Evolutionary conservation across 2,797 vertebrate species (phyloP), one percentile per base, ranked within the genome.

Genomic region (Chaetodon trifasciatus): DNA sequence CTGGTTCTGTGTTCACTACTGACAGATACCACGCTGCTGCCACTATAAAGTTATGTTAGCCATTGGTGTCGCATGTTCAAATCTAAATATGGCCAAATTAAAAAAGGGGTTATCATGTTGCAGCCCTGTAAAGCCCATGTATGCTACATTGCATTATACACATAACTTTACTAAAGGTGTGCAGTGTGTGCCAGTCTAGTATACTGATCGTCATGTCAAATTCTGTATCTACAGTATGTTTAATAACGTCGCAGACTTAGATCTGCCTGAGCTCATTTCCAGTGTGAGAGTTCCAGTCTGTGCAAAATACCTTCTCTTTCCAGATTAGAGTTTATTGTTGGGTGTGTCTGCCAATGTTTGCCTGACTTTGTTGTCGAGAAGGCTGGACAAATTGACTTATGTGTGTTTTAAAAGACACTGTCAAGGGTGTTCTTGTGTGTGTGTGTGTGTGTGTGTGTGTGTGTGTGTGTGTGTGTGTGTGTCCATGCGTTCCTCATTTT

Each of bases 11-110:
- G 8, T 55, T 81, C 39, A 0, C 39, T 6, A 19, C 68, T 46
- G 68, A 69, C 28, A 72, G 62, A 50, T 70, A 55, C 24, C 23
- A 44, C 21, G 28, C 42, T 82, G 70, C 44, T 80, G 74, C 35
- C 17, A 35, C 49, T 42, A 66, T 39, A 37, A 39, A 15, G 12
- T 71, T 39, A 52, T 61, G 46, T 46, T n/a, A 68, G n/a, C 56
- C 40, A 42, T 40, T 53, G 15, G 28, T 44, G 70, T 42, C 16
- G 8, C 17, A 19, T 19, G 5, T 2, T 62, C 4, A n/a, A 76
- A 71, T 58, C 53, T n/a, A 67, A 70, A 79, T 67, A 52, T 46
- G 50, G n/a, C 67, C 28, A 9, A 47, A 70, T 61, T 44, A 44
- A 32, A 32, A 32, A 32, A 32, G 4, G 28, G 28, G 28, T 32